phyloP scores from a whole-genome alignment of 2,113 vertebrate species.

The Misgurnus mizolepis region DNA sequence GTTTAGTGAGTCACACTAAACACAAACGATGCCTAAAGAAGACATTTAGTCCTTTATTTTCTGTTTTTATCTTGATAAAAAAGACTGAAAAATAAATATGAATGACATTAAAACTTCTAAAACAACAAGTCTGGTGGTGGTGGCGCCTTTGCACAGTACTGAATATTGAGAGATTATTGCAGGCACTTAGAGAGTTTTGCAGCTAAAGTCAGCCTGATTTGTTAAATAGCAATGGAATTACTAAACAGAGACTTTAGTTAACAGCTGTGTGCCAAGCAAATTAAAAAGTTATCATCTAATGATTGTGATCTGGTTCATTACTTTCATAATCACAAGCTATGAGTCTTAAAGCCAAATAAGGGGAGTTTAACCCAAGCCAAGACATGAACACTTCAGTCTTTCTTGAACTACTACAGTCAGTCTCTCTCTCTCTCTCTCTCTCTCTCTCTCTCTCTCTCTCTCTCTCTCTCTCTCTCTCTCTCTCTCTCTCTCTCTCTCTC shows the following conservation, averaged over 20 bases:
- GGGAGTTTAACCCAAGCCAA: slow-evolving; percentile 58
- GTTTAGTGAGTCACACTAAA: no score
- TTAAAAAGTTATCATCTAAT: neutral
- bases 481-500: slow-evolving; percentile 46
- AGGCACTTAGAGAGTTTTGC: no score
- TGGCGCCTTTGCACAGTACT: no score
- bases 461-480: slow-evolving; percentile 9
- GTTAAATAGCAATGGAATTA: no score
- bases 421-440: neutral
- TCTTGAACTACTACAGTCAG: slow-evolving; percentile 9
- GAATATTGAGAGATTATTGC: no score
- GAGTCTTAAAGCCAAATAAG: slow-evolving; percentile 75
- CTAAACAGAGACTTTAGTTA: neutral
- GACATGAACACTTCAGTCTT: slow-evolving; percentile 41
- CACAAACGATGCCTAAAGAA: no score
- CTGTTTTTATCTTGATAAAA: no score
- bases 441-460: neutral
- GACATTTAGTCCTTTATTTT: no score
- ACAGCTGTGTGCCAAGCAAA: slow-evolving; percentile 16
- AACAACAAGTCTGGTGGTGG: no score
- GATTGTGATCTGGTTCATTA: slow-evolving; percentile 66
- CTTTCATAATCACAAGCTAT: slow-evolving; percentile 39
- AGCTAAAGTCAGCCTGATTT: no score
- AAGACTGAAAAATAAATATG: no score
- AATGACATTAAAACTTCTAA: no score